phyloP scores from a whole-genome alignment of 2,888 invertebrate genomes.

The Cryptops parisi region DNA sequence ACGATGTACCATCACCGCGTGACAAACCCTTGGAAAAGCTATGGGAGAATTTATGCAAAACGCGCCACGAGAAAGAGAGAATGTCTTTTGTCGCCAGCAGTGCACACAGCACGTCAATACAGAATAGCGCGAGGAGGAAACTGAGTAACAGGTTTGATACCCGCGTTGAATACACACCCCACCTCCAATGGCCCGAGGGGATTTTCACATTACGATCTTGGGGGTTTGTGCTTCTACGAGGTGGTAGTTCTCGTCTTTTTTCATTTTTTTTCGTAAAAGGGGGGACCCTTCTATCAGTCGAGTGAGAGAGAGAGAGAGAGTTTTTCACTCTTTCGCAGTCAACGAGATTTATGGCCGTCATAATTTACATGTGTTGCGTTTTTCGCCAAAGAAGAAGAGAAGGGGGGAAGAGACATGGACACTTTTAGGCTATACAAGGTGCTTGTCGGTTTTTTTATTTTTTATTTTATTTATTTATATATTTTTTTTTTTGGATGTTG shows the following conservation, averaged over 20 bases:
- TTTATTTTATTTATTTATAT: too few relatives aligned
- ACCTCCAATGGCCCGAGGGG: neutral
- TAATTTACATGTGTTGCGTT: neutral
- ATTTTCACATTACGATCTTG: neutral
- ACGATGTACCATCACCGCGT: too few relatives aligned
- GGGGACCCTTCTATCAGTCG: neutral
- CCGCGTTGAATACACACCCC: neutral
- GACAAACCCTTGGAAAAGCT: too few relatives aligned
- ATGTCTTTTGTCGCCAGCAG: neutral
- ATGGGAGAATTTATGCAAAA: neutral
- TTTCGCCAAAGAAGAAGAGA: too few relatives aligned
- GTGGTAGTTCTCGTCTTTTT: too few relatives aligned
- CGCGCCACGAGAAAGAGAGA: neutral
- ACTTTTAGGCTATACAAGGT: too few relatives aligned
- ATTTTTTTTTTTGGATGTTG: too few relatives aligned
- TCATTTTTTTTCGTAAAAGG: too few relatives aligned
- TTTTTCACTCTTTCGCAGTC: neutral
- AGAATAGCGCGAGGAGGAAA: neutral
- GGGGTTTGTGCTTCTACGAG: too few relatives aligned
- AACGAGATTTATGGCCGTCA: neutral
- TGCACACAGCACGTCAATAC: too few relatives aligned
- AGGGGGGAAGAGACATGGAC: neutral
- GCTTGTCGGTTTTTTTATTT: too few relatives aligned
- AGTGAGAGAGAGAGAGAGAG: too few relatives aligned
- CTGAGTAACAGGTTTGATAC: constrained; percentile 5